Conservation (phyloP, 2,888 invertebrate species). For the Caenorhabditis zanzibari region DNA sequence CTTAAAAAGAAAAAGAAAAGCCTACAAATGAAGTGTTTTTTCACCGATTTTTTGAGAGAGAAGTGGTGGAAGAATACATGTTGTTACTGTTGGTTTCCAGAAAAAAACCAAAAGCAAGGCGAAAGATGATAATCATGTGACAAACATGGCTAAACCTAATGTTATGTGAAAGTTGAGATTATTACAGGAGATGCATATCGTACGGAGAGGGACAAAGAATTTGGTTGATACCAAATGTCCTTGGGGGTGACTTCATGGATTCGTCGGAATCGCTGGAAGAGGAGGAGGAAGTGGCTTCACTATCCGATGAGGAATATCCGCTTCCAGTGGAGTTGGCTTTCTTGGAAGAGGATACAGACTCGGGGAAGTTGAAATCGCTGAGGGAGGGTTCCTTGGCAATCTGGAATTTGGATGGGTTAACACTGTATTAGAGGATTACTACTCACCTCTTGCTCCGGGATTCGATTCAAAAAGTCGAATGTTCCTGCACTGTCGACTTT, state of each 20-base stretch:
- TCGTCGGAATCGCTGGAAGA: conserved; percentile 11
- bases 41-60: conserved; percentile 45
- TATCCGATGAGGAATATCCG: conserved; percentile 55
- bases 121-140: conserved; percentile 62
- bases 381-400: conserved; percentile 23
- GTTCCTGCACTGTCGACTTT: neutral
- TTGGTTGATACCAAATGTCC: conserved; percentile 42
- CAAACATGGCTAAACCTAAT: conserved; percentile 61
- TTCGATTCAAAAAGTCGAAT: conserved; percentile 27
- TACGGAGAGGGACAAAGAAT: conserved; percentile 25
- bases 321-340: conserved; percentile 61
- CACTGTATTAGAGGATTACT: neutral
- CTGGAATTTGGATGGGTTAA: conserved; percentile 25
- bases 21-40: conserved; percentile 61
- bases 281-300: conserved; percentile 34
- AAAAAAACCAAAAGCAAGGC: conserved; percentile 14
- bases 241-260: neutral
- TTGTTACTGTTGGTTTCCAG: neutral
- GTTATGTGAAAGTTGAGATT: conserved; percentile 5
- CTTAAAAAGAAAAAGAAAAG: conserved; percentile 32
- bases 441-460: conserved; percentile 35
- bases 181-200: conserved; percentile 20
- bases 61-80: neutral
- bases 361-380: conserved; percentile 46
- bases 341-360: conserved; percentile 27